A percentile compares a stretch with the other conserved stretches of the same genome.
phyloP scores from a whole-genome alignment of 2,888 invertebrate species.

The Hyalella azteca region DNA sequence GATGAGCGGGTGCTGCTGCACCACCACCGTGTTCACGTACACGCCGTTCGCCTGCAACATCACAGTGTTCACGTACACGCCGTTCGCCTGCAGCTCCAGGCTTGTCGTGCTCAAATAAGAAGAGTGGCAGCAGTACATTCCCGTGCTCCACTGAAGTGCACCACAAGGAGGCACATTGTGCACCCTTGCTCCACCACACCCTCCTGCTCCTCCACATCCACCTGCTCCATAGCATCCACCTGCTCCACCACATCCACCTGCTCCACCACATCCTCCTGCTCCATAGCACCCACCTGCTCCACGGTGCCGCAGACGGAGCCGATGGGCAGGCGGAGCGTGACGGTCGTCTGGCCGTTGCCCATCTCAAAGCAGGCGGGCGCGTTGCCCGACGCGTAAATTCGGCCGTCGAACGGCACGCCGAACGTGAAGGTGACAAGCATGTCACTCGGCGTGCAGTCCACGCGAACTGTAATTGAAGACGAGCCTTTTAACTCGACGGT shows the following conservation, averaged over 20 bases:
- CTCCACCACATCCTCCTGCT: no score
- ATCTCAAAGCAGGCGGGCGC: conserved; percentile 73
- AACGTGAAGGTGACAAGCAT: conserved; percentile 71
- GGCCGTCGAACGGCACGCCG: conserved; percentile 69
- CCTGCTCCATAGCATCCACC: no score
- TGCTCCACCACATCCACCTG: no score
- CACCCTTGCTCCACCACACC: no score
- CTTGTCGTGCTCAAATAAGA: neutral
- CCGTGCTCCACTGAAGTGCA: neutral
- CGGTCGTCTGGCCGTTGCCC: conserved; percentile 66
- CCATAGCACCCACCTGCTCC: conserved; percentile 62
- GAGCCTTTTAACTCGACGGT: no score
- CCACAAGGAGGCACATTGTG: neutral
- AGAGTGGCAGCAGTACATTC: neutral
- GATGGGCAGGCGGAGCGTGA: conserved; percentile 70
- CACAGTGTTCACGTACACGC: neutral
- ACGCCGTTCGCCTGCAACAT: conserved; percentile 62
- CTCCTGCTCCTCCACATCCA: no score
- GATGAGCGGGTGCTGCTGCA: conserved; percentile 65
- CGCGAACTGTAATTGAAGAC: conserved; percentile 77
- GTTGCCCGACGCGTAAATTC: conserved; percentile 80
- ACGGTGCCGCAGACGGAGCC: conserved; percentile 64
- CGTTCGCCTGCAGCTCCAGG: neutral
- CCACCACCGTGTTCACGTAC: conserved; percentile 65
- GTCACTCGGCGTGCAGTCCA: conserved; percentile 75